phyloP scores from a whole-genome alignment of 2,797 vertebrate species.

The Meriones psammophilus region DNA sequence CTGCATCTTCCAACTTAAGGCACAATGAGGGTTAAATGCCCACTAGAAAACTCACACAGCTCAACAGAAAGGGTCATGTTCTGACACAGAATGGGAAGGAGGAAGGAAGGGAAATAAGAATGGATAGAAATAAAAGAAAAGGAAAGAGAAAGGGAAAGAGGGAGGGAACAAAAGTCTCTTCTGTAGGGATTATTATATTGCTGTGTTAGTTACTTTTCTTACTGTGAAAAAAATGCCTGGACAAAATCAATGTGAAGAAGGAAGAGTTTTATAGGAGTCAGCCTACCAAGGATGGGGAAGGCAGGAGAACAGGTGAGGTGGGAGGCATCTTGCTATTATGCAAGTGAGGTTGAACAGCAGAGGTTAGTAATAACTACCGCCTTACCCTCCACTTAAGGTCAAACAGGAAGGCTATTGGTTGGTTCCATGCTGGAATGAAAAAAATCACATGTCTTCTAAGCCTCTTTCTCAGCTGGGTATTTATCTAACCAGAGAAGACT shows the following conservation, averaged over 20 bases:
- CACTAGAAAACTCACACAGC: not conserved
- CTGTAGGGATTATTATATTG: not conserved
- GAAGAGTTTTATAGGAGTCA: not conserved
- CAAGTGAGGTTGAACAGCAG: not conserved
- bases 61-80: not conserved
- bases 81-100: not conserved
- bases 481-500: constrained; percentile 30
- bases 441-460: constrained; percentile 37
- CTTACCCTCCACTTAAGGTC: constrained; percentile 36
- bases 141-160: not conserved
- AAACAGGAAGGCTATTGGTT: constrained; percentile 36
- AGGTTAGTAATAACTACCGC: not conserved
- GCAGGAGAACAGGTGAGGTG: too few relatives aligned
- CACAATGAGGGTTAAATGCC: not conserved
- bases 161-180: accelerated
- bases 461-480: not conserved
- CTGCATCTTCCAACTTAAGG: not conserved
- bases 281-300: not conserved
- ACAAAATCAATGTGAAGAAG: not conserved
- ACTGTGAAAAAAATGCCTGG: not conserved
- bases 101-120: accelerated
- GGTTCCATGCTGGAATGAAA: not conserved
- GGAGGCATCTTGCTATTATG: not conserved
- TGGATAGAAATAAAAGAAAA: too few relatives aligned
- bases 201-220: not conserved